Evolutionary conservation across 1,140 invertebrate species (phyloP).

Genomic region (Matsumurasca onukii): DNA sequence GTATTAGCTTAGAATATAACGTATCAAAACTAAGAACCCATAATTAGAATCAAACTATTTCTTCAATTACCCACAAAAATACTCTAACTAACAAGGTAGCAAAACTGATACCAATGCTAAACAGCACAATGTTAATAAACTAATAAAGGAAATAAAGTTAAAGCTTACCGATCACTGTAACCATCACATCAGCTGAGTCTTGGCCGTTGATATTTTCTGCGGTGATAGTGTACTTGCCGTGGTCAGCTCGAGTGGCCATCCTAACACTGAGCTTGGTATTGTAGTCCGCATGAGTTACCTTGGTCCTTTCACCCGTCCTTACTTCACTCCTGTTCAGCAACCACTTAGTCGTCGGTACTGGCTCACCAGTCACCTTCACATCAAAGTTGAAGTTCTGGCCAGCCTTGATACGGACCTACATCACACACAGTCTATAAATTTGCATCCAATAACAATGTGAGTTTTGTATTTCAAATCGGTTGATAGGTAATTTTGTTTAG

Average conservation of each 20-base stretch:
- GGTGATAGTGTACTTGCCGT: constrained; percentile 87
- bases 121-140: too few species aligned
- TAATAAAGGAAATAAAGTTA: too few species aligned
- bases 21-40: too few species aligned
- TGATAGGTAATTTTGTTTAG: too few species aligned
- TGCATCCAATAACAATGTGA: too few species aligned
- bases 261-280: constrained; percentile 86
- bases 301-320: constrained; percentile 65
- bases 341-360: constrained; percentile 89
- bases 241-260: constrained; percentile 82
- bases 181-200: constrained; percentile 88
- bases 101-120: too few species aligned
- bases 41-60: too few species aligned
- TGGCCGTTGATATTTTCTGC: constrained; percentile 93
- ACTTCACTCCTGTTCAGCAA: constrained; percentile 72
- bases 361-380: constrained; percentile 85
- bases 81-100: too few species aligned
- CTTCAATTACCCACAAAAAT: too few species aligned
- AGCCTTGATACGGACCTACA: constrained; percentile 75
- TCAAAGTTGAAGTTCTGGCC: constrained; percentile 83
- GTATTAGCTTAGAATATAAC: too few species aligned
- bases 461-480: too few species aligned
- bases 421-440: too few species aligned
- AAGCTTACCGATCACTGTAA: constrained; percentile 76
- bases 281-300: constrained; percentile 83